Conservation (phyloP, 2,888 invertebrate species). For the Microchrysa polita region DNA sequence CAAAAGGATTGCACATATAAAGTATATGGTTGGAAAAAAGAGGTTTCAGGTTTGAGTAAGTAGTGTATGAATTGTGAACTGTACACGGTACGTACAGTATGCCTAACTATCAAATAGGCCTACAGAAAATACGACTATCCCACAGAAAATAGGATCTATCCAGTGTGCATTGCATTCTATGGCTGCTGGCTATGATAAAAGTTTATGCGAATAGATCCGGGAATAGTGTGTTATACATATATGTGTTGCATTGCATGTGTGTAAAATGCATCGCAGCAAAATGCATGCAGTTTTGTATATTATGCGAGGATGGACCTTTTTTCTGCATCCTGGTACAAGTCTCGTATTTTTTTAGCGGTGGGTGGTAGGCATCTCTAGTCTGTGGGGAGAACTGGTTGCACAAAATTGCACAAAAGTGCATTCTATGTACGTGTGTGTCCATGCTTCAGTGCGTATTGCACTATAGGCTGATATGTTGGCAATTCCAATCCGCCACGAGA, state of each 20-base stretch:
- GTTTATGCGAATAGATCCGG: constrained; percentile 21
- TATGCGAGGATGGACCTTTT: constrained; percentile 11
- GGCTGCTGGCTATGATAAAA: constrained; percentile 11
- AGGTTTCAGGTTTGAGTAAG: background rate
- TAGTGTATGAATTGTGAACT: constrained; percentile 32
- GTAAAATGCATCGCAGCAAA: constrained; percentile 13
- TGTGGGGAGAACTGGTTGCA: background rate
- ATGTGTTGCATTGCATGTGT: constrained; percentile 24
- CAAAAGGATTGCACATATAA: constrained; percentile 38
- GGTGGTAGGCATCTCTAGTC: constrained; percentile 24
- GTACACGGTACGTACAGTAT: too few species aligned
- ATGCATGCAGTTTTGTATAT: constrained; percentile 7
- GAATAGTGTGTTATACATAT: too few species aligned
- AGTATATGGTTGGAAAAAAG: constrained; percentile 14
- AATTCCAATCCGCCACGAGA: constrained; percentile 1
- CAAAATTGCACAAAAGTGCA: constrained; percentile 41
- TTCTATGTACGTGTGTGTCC: constrained; percentile 38
- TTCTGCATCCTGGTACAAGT: constrained; percentile 25
- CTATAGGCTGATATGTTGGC: background rate
- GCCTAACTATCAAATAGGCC: constrained; percentile 46
- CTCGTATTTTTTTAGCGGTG: constrained; percentile 35
- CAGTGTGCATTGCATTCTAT: constrained; percentile 14
- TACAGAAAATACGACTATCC: constrained; percentile 26
- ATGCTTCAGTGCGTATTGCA: constrained; percentile 33
- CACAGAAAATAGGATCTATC: constrained; percentile 36